Percentiles rank a stretch among this genome's conserved stretches.
phyloP scores from a whole-genome alignment of 1,140 invertebrate species.

The Diabrotica virgifera region DNA sequence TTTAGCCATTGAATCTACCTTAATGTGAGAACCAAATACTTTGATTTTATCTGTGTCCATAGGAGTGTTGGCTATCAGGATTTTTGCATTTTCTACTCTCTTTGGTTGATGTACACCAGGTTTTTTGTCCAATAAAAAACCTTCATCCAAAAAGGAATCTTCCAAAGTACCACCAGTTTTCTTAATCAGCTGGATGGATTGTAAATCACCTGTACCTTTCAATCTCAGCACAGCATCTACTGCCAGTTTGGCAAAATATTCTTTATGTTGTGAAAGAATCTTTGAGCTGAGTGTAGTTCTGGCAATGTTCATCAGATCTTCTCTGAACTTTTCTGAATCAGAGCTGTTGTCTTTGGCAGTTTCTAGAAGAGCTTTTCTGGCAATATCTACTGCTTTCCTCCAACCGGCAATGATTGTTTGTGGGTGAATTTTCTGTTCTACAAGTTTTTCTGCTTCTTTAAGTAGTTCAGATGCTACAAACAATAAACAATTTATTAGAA shows the following conservation, averaged over 20 bases:
- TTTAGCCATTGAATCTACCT: constrained; percentile 97
- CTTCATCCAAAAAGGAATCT: constrained; percentile 98
- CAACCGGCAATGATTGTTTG: constrained; percentile 97
- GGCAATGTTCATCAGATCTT: constrained; percentile 96
- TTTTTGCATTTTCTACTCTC: constrained; percentile 87
- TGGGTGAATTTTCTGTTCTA: constrained; percentile 95
- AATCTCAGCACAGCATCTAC: constrained; percentile 93
- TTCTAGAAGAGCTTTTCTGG: constrained; percentile 75
- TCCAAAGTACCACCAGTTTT: constrained; percentile 87
- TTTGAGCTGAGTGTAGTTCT: constrained; percentile 97
- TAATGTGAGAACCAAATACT: constrained; percentile 97
- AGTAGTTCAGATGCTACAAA: constrained; percentile 85
- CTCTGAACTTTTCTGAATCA: constrained; percentile 74
- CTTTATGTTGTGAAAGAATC: constrained; percentile 96
- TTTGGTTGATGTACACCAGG: constrained; percentile 87
- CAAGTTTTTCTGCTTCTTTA: constrained; percentile 91
- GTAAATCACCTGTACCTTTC: constrained; percentile 91
- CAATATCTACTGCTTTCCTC: constrained; percentile 81
- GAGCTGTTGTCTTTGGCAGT: constrained; percentile 79
- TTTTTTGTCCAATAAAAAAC: constrained; percentile 97
- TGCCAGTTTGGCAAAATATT: constrained; percentile 92
- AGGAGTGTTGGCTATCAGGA: constrained; percentile 99
- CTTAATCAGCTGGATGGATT: constrained; percentile 94
- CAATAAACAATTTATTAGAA: neutral
- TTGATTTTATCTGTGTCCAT: constrained; percentile 99